Percentiles rank a stretch among this genome's conserved stretches.
Evolutionary conservation across 1,140 invertebrate genomes (phyloP).

Genomic region (Coenobita brevimanus): DNA sequence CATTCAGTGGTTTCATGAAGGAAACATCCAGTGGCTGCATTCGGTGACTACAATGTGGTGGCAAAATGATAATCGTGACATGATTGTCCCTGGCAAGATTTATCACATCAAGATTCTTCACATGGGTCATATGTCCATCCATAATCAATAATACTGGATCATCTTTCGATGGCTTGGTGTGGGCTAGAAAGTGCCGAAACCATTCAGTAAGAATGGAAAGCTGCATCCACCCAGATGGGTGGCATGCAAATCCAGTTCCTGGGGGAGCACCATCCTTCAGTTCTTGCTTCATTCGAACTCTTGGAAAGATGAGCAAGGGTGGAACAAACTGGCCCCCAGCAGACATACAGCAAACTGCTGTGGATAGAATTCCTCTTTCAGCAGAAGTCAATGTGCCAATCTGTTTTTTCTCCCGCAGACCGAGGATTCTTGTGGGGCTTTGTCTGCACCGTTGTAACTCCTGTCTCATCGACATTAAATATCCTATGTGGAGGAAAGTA

Average conservation of each 20-base stretch:
- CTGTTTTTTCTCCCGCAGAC: too few relatives aligned
- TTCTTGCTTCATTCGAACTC: conserved; percentile 65
- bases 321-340: too few relatives aligned
- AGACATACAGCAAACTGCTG: too few relatives aligned
- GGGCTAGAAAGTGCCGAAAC: conserved; percentile 57
- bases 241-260: conserved; percentile 44
- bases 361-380: too few relatives aligned
- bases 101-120: too few relatives aligned
- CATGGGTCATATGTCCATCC: conserved; percentile 45
- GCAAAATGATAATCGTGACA: conserved; percentile 41
- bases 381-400: too few relatives aligned
- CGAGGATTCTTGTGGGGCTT: too few relatives aligned
- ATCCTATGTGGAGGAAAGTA: conserved; percentile 46
- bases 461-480: conserved; percentile 64
- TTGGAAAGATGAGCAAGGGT: conserved; percentile 9
- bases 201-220: too few relatives aligned
- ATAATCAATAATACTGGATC: conserved; percentile 56
- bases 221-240: conserved; percentile 63
- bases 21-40: too few relatives aligned
- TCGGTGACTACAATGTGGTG: too few relatives aligned
- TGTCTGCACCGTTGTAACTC: conserved; percentile 52
- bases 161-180: conserved; percentile 30
- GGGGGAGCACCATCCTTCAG: conserved; percentile 63
- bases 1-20: too few relatives aligned
- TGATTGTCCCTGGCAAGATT: too few relatives aligned